Evolutionary conservation across 2,113 vertebrate genomes (phyloP).

Genomic region (Pitta sordida): DNA sequence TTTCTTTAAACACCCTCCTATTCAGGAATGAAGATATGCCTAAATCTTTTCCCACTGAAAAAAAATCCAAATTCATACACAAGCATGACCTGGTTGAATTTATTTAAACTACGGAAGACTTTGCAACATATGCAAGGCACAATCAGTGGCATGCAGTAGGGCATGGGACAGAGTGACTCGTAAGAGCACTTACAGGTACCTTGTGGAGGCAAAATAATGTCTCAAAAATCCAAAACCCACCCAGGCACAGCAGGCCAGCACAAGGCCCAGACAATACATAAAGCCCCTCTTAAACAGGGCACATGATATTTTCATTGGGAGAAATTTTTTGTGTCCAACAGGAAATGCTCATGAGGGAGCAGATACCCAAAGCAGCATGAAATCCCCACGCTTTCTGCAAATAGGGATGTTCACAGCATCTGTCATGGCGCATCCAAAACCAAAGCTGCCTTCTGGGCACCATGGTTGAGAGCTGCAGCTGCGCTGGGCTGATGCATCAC

Average conservation of each 20-base stretch:
- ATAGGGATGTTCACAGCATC: neutral
- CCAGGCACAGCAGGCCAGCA: neutral
- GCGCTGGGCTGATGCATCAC: rapidly evolving
- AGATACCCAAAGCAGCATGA: neutral
- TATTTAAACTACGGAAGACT: conserved; percentile 3
- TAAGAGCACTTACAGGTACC: neutral
- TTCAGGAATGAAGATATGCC: neutral
- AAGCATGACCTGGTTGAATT: neutral
- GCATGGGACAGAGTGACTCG: neutral
- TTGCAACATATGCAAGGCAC: conserved; percentile 1
- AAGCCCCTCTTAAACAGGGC: neutral
- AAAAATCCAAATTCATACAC: neutral
- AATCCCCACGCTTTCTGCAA: neutral
- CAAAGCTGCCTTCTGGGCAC: neutral
- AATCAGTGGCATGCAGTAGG: neutral
- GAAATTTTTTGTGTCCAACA: neutral
- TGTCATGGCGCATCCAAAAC: neutral
- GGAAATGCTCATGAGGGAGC: neutral
- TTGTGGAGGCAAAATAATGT: neutral
- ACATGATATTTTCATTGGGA: neutral
- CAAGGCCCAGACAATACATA: neutral
- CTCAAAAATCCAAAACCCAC: neutral
- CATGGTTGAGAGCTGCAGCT: neutral
- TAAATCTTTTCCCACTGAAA: neutral
- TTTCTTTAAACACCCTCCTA: neutral